Evolutionary conservation across 2,113 vertebrate species (phyloP).

Genomic region (Porphyrio hochstetteri): DNA sequence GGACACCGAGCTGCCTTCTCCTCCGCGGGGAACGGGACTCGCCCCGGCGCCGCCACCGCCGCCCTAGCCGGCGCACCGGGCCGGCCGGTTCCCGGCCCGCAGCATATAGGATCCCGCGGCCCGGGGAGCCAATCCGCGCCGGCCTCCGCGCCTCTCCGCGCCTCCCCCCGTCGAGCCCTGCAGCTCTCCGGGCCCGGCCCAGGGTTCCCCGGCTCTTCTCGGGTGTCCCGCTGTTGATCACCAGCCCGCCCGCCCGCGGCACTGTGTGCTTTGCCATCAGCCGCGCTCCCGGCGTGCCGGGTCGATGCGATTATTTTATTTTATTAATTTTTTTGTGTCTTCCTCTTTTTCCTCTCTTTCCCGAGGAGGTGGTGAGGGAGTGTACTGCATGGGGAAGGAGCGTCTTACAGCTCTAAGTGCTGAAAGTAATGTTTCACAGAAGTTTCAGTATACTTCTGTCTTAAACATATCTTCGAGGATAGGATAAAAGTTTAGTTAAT

Average conservation of each 20-base stretch:
- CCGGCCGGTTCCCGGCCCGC: not conserved
- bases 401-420: accelerated
- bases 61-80: not conserved
- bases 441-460: accelerated
- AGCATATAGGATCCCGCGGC: not conserved
- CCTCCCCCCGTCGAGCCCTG: not conserved
- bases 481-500: not conserved
- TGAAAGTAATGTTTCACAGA: not conserved
- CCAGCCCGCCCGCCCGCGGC: not conserved
- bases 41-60: not conserved
- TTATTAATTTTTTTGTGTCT: no score
- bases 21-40: not conserved
- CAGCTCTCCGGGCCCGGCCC: not conserved
- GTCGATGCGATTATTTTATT: not conserved
- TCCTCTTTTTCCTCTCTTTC: not conserved
- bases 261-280: not conserved
- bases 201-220: accelerated
- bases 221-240: not conserved
- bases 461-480: not conserved
- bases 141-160: not conserved
- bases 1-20: not conserved
- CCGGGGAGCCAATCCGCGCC: not conserved
- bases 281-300: not conserved
- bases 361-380: accelerated
- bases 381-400: accelerated